phyloP scores from a whole-genome alignment of 2,797 vertebrate genomes.

The Arnoldichthys spilopterus region DNA sequence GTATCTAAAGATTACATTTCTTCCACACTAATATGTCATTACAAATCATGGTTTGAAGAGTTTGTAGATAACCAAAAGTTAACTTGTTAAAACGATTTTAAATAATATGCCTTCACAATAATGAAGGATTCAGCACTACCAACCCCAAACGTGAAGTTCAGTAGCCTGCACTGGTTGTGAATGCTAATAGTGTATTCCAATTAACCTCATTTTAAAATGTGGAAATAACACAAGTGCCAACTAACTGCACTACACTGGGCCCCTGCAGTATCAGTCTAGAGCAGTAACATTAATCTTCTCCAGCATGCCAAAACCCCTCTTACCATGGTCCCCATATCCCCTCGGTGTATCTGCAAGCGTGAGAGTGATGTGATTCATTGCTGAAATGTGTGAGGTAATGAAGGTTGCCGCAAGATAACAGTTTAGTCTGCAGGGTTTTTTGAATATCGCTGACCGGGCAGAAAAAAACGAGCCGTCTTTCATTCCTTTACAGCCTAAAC shows the following conservation, averaged over 20 bases:
- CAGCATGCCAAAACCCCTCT: background rate
- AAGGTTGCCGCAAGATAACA: conserved; percentile 15
- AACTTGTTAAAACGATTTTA: too few relatives aligned
- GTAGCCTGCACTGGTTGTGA: too few relatives aligned
- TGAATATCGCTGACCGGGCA: conserved; percentile 43
- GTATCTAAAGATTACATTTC: too few relatives aligned
- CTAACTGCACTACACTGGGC: background rate
- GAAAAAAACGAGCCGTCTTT: conserved; percentile 22
- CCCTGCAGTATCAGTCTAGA: background rate
- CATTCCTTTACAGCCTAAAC: conserved; percentile 27
- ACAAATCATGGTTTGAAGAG: too few relatives aligned
- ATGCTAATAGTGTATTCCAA: background rate
- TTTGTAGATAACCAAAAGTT: too few relatives aligned
- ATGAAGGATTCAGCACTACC: too few relatives aligned
- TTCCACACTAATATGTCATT: too few relatives aligned
- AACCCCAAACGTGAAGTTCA: too few relatives aligned
- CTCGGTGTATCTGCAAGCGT: background rate
- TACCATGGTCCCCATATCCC: background rate
- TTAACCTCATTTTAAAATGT: background rate
- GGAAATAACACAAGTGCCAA: background rate
- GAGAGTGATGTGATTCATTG: background rate
- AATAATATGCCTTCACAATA: too few relatives aligned
- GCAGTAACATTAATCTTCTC: background rate
- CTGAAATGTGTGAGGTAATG: conserved; percentile 14
- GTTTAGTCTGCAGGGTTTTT: conserved; percentile 26